These are phyloP conservation scores for Musca vetustissima DNA, from an alignment of 1,140 invertebrate genomes.

Conservation along the genomic window DNA sequence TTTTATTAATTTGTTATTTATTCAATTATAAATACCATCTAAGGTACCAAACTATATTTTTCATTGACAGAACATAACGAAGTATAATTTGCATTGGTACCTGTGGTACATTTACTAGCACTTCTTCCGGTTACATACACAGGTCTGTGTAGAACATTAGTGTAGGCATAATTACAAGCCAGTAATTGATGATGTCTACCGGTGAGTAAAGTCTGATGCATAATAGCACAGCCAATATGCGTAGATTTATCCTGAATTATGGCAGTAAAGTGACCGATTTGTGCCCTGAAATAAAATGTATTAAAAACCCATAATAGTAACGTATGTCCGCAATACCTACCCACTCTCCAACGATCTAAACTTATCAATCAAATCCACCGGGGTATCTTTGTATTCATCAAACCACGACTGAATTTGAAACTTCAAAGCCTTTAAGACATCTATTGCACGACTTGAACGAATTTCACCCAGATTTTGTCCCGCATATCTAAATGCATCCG, in stretches of 20 bases:
- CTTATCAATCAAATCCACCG: conserved; percentile 26
- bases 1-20: no score
- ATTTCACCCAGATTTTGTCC: conserved; percentile 35
- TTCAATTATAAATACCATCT: no score
- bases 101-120: conserved; percentile 16
- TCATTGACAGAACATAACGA: conserved; percentile 25
- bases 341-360: background rate
- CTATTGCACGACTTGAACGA: background rate
- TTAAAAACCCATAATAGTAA: no score
- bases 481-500: background rate
- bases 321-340: background rate
- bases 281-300: conserved; percentile 18
- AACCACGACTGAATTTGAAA: conserved; percentile 30
- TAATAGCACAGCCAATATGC: conserved; percentile 27
- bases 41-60: background rate
- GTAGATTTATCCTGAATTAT: conserved; percentile 26
- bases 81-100: conserved; percentile 12
- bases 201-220: background rate
- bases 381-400: background rate
- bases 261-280: conserved; percentile 24
- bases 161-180: conserved; percentile 30
- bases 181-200: conserved; percentile 7
- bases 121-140: conserved; percentile 21
- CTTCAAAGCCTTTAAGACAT: background rate
- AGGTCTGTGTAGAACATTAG: conserved; percentile 3